Base-by-base conservation (phyloP, 1,140 invertebrate genomes). In the Diploscapter pachys region DNA sequence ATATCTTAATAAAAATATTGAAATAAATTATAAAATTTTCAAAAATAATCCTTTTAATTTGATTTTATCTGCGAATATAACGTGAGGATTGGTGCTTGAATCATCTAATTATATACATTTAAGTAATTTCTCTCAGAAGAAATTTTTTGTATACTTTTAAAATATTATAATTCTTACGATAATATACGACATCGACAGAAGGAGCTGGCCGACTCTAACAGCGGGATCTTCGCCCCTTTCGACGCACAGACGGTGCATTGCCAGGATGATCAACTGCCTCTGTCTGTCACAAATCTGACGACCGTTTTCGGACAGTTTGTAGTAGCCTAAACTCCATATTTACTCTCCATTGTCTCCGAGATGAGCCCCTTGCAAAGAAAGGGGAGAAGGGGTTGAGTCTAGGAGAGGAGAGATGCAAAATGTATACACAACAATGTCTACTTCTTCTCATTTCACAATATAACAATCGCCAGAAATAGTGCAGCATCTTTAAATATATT, bases 151-250 rank as follows among this genome's bases (percentile, higher is more conserved):
- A 31, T 31, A 31, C 31, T 31, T 31, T 31, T 31, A 31, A 31
- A 31, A 31, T 31, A 31, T 31, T 31, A 31, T 31, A 31, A 31
- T 31, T 31, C 31, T 0, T 11, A 72, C 71, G 51, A 63, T 63
- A 5, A 72, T 65, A 49, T 57, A 68, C 51, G 65, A 69, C 65
- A 74, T 74, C 9, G 54, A 52, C 49, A 74, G 55, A 4, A 74
- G 64, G 2, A 74, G 55, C n/a, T 57, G 51, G 2, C 73, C 73
- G 49, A 74, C 61, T 51, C 73, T 49, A 51, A 57, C 55, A 2
- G 73, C 73, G 31, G 73, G 73, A 51, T 62, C 56, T 31, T 59
- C 61, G 2, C 54, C 64, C 3, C 64, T n/a, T 51, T 74, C 73
- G 53, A 62, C 63, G 2, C 64, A 65, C 49, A 74, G n/a, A 59